Evolutionary conservation across 2,888 invertebrate genomes (phyloP), one percentile per base, ranked within the genome.

Genomic region (Anodontia alba): DNA sequence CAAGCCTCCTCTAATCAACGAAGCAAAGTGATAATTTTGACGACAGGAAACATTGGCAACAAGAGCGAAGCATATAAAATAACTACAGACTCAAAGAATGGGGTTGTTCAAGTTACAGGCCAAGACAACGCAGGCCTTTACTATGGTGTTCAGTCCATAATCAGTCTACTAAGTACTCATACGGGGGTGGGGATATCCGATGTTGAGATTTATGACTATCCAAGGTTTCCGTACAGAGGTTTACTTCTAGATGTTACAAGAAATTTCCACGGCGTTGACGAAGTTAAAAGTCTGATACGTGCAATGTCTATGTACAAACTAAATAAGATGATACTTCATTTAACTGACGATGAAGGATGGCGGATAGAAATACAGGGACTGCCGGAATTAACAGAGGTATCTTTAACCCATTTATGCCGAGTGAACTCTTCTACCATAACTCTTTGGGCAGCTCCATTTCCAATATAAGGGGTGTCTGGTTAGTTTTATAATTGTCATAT

Each of bases 321-420:
- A 80, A 92, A 92, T 79, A 84, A 83, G 54, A 77, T 92, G 0
- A 91, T 92, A 71, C 78, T 92, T 10, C 92, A 92, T 73, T 81
- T 92, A 46, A 73, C 90, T 2, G 92, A 92, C 75, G 92, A 92
- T 73, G 90, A 92, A 77, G 92, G 89, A n/a, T 92, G 92, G 92
- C 78, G 92, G 57, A 75, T 92, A 12, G 87, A 91, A 62, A 90
- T 92, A 1, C 90, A 88, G 2, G 90, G 84, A 0, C 74, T 92
- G 7, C 83, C 83, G 3, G 91, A 92, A 76, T 79, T 92, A 17
- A 90, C 90, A 10, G 46, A 89, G 86, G 91, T 91, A 72, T 67
- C 73, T 66, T 36, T 26, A 10, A 38, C 20, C 42, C n/a, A n/a
- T n/a, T n/a, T n/a, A n/a, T n/a, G n/a, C n/a, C n/a, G n/a, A n/a